Conservation (phyloP, 2,113 vertebrate genomes). For the Polypterus bichir region DNA sequence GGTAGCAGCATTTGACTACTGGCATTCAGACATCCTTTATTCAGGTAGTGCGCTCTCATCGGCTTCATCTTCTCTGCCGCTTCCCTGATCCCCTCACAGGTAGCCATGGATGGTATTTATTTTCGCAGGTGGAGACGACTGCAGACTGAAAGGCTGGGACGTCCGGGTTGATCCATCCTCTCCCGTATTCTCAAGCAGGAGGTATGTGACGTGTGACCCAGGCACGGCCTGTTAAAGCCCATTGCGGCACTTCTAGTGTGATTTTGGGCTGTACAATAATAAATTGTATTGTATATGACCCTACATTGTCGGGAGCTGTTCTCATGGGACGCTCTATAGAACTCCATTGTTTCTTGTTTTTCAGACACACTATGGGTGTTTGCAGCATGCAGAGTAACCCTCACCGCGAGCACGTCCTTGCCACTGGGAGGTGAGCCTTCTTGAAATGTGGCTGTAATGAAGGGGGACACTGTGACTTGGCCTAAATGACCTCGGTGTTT, state of each 20-base stretch:
- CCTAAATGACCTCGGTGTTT: background rate
- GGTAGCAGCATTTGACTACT: constrained; percentile 89
- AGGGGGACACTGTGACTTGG: background rate
- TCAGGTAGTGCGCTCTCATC: constrained; percentile 55
- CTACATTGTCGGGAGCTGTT: background rate
- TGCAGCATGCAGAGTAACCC: constrained; percentile 88
- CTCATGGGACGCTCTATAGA: background rate
- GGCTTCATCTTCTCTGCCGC: background rate
- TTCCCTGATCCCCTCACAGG: too few relatives aligned
- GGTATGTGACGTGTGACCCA: constrained; percentile 35
- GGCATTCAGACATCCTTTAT: constrained; percentile 73
- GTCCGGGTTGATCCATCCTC: constrained; percentile 39
- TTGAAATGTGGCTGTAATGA: too few relatives aligned
- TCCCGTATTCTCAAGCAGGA: constrained; percentile 64
- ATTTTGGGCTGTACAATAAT: too few relatives aligned
- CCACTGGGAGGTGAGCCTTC: constrained; percentile 75
- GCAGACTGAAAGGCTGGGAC: constrained; percentile 83
- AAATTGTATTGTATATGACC: too few relatives aligned
- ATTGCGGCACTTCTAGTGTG: too few relatives aligned
- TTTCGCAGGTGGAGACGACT: constrained; percentile 80
- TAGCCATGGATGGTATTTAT: background rate
- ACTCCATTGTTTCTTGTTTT: constrained; percentile 8
- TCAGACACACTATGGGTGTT: constrained; percentile 84
- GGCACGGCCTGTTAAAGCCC: background rate
- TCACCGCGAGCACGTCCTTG: constrained; percentile 67